These are phyloP conservation scores for Branchinecta lynchi DNA, from an alignment of 1,140 invertebrate species.

Conservation along the genomic window DNA sequence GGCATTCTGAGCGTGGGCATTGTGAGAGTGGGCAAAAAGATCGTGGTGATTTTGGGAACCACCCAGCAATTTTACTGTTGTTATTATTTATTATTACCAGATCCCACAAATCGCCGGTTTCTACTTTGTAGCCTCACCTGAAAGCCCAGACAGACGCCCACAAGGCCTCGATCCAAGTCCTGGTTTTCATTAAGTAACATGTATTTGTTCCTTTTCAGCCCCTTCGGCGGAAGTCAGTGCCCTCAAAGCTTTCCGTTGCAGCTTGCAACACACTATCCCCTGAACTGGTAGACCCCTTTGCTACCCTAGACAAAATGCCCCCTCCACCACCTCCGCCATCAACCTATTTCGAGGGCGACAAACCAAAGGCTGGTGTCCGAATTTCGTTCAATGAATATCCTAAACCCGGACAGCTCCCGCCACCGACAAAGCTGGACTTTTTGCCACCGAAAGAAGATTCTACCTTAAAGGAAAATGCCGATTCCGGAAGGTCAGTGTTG, in stretches of 20 bases:
- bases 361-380: constrained; percentile 36
- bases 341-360: constrained; percentile 40
- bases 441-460: constrained; percentile 17
- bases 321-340: constrained; percentile 44
- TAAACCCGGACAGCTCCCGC: constrained; percentile 32
- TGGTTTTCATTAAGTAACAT: no score
- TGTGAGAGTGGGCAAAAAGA: no score
- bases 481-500: constrained; percentile 42
- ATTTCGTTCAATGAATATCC: constrained; percentile 50
- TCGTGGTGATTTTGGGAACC: no score
- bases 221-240: not conserved
- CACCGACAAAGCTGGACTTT: constrained; percentile 23
- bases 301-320: constrained; percentile 19
- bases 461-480: not conserved
- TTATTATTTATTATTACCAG: no score
- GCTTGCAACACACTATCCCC: not conserved
- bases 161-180: no score
- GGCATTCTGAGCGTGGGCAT: no score
- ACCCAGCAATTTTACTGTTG: no score
- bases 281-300: constrained; percentile 2
- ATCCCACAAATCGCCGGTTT: no score
- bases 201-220: not conserved
- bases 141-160: no score
- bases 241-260: not conserved
- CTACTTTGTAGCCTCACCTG: no score